These are phyloP conservation scores for Papilio machaon DNA, from an alignment of 1,140 invertebrate species.

Conservation along the genomic window DNA sequence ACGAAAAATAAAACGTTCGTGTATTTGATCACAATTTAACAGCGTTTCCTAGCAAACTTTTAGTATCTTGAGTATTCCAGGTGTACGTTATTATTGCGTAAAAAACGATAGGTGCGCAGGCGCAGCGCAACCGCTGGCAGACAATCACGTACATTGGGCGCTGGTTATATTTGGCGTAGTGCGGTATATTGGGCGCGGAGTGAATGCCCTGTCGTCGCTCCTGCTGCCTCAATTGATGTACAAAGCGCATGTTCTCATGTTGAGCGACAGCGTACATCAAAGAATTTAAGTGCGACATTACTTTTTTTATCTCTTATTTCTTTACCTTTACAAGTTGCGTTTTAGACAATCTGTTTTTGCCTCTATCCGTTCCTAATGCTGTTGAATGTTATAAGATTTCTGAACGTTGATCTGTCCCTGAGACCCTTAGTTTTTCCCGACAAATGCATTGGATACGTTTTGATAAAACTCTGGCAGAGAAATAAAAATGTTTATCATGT, in stretches of 20 bases:
- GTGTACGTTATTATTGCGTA: not conserved
- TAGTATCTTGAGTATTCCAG: not conserved
- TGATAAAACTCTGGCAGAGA: too few species aligned
- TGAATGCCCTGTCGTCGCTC: conserved; percentile 48
- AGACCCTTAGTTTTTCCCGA: too few species aligned
- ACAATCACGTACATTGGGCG: not conserved
- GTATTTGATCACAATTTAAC: not conserved
- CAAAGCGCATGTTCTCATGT: not conserved
- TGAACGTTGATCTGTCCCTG: too few species aligned
- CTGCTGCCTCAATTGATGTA: conserved; percentile 34
- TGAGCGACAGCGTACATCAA: not conserved
- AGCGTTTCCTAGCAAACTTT: not conserved
- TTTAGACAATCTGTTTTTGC: not conserved
- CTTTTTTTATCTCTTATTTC: too few species aligned
- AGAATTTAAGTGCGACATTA: not conserved
- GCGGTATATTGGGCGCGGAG: conserved; percentile 50
- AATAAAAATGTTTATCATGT: too few species aligned
- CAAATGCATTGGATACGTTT: too few species aligned
- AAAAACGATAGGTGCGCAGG: not conserved
- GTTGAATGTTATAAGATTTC: too few species aligned
- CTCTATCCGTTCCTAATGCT: too few species aligned
- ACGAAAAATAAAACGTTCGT: not conserved
- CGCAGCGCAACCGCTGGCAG: not conserved
- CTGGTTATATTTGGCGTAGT: conserved; percentile 49
- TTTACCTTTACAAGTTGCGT: not conserved